A percentile compares a stretch with the other conserved stretches of the same genome.
phyloP scores from a whole-genome alignment of 2,888 invertebrate species.

The Drosophila algonquin region DNA sequence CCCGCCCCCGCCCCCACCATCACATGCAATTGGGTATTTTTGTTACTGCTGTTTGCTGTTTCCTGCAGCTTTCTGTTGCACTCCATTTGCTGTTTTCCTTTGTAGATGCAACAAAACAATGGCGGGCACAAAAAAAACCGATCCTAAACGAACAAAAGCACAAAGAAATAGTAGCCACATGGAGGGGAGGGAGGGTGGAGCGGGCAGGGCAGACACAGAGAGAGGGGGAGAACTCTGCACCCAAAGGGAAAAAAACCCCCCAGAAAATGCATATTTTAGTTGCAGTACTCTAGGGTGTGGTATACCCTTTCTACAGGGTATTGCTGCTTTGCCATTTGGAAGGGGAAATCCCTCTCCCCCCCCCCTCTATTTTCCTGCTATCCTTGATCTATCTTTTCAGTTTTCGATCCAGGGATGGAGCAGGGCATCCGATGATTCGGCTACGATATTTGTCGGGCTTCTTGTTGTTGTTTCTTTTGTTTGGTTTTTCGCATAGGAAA shows the following conservation, averaged over 20 bases:
- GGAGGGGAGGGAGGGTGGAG: not conserved
- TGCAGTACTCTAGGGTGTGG: not conserved
- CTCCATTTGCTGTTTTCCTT: conserved; percentile 64
- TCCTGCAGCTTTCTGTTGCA: conserved; percentile 27
- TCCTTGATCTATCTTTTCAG: too few relatives aligned
- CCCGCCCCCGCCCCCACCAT: conserved; percentile 24
- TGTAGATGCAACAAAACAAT: conserved; percentile 65
- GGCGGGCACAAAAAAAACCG: conserved; percentile 21
- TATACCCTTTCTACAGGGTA: not conserved
- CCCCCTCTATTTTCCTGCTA: too few relatives aligned
- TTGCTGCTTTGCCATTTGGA: not conserved
- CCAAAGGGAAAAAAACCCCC: conserved; percentile 6
- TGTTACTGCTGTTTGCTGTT: conserved; percentile 19
- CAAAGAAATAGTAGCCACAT: conserved; percentile 35
- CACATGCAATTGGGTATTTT: conserved; percentile 49
- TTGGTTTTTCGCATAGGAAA: conserved; percentile 50
- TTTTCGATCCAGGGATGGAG: not conserved
- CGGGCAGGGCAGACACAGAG: not conserved
- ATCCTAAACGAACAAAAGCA: conserved; percentile 11
- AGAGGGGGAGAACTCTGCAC: conserved; percentile 22
- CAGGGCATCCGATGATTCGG: not conserved
- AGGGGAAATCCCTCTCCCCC: too few relatives aligned
- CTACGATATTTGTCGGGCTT: not conserved
- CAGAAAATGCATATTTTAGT: conserved; percentile 58
- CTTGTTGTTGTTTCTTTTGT: conserved; percentile 34